Base-by-base conservation (phyloP, 2,113 vertebrate species). In the Atrichornis clamosus region DNA sequence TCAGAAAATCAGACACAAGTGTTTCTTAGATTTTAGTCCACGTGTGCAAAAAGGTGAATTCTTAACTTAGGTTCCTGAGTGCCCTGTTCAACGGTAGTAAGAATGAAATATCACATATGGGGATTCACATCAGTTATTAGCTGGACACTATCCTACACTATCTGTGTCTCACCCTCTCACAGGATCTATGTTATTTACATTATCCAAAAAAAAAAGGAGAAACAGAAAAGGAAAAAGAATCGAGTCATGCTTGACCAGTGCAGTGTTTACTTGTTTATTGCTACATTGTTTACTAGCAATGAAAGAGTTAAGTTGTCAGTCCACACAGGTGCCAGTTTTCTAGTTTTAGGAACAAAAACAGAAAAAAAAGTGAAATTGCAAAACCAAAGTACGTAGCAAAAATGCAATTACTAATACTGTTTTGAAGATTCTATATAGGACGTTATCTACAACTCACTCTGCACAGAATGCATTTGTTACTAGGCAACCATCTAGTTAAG, bases 401-500 rank as follows among this genome's bases (percentile, higher is more conserved):
- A 93, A 94, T 74, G 84, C 62, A 95, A 93, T 89, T 96, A 89
- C 80, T 89, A 93, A 78, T 50, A 90, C 50, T 68, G 67, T 84
- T 95, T 90, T 69, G 65, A 91, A 83, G 89, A 95, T 79, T 65
- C 85, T 77, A 73, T 77, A 86, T 32, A 89, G 89, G 77, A 96
- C 12, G 9, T 89, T 96, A 86, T 74, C 84, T 87, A 88, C 78
- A 96, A 93, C 92, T 94, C 81, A 70, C 83, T 78, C 75, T 64
- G 72, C 81, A 94, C 44, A 82, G 92, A 93, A 97, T 94, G 88
- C 93, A 97, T 96, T 96, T 97, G 97, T 97, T 94, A 95, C 97
- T 91, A 97, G 79, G 97, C 97, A 97, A 97, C 97, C 94, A 94
- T 62, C 78, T 87, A 88, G 95, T 94, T 96, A 96, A 95, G 94